Evolutionary conservation across 2,113 vertebrate species (phyloP).

Genomic region (Callocephalon fimbriatum): DNA sequence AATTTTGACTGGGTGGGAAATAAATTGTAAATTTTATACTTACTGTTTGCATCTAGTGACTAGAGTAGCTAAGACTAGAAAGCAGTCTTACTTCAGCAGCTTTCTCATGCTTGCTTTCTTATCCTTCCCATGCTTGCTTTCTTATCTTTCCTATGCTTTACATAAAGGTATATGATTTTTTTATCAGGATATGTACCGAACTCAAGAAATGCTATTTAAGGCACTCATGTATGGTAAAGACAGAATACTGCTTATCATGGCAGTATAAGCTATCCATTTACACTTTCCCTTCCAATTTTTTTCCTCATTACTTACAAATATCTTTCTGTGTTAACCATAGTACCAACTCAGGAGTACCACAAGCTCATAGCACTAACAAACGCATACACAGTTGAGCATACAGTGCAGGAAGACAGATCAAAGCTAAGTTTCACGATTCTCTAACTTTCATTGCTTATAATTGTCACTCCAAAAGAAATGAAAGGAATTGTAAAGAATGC

Average conservation of each 20-base stretch:
- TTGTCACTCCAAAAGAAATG: not conserved
- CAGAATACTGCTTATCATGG: not conserved
- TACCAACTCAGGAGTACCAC: not conserved
- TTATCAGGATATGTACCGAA: not conserved
- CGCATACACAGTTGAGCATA: not conserved
- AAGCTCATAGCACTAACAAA: not conserved
- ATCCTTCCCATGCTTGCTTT: not conserved
- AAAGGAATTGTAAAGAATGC: not conserved
- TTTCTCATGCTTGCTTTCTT: not conserved
- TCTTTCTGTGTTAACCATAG: not conserved
- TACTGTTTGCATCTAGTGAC: not conserved
- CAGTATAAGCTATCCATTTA: not conserved
- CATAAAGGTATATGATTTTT: not conserved
- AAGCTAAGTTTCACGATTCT: not conserved
- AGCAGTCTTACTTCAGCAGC: not conserved
- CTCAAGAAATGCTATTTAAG: not conserved
- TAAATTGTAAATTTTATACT: not conserved
- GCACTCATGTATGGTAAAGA: not conserved
- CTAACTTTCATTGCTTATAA: not conserved
- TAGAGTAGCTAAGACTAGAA: not conserved
- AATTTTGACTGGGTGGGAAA: not conserved
- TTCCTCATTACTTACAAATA: not conserved
- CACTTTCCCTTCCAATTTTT: not conserved
- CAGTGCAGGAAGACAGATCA: constrained; percentile 2
- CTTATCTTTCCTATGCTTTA: not conserved